Base-by-base conservation (phyloP, 2,113 vertebrate genomes). In the Vombatus ursinus region DNA sequence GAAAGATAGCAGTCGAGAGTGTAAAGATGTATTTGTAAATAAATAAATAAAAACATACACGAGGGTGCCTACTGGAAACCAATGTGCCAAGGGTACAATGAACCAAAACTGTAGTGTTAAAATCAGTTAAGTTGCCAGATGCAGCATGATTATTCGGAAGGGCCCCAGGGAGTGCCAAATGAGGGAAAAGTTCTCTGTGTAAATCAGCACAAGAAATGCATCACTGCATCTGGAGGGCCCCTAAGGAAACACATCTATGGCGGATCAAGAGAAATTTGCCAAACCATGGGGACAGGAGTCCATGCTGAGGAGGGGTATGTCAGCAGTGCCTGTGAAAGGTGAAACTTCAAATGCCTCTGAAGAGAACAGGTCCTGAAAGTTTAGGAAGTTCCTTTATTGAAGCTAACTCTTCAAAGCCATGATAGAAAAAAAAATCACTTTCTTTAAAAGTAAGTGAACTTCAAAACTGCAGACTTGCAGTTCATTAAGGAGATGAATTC, bases 41-140 rank as follows among this genome's bases (percentile, higher is more conserved):
- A 97, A 61, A 97, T 68, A 95, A 97, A 95, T 95, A 94, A 94
- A 97, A 93, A 94, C 51, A 53, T 90, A 54, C 14, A 5, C 16
- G 48, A 54, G 8, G 3, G 10, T 90, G 92, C 92, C 91, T 37
- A 61, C 89, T 91, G 91, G 50, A 57, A 95, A 93, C 94, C 2
- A 1, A 53, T 0, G 48, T 25, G 92, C 61, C 96, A 52, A 44
- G 96, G 95, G 95, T 91, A 57, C 93, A 94, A 93, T 92, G 95
- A 97, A 91, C 0, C 0, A 52, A 95, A 91, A 50, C 68, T 0
- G 91, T 54, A 52, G 93, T 94, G 96, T 7, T 11, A 57, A 28
- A 94, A 91, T 8, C 31, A 97, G 57, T 51, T 26, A 26, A 90
- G 91, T 22, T 94, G 95, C 96, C 98, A 97, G 96, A 93, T 97